Base-by-base conservation (phyloP, 1,140 invertebrate species). In the Penaeus japonicus region DNA sequence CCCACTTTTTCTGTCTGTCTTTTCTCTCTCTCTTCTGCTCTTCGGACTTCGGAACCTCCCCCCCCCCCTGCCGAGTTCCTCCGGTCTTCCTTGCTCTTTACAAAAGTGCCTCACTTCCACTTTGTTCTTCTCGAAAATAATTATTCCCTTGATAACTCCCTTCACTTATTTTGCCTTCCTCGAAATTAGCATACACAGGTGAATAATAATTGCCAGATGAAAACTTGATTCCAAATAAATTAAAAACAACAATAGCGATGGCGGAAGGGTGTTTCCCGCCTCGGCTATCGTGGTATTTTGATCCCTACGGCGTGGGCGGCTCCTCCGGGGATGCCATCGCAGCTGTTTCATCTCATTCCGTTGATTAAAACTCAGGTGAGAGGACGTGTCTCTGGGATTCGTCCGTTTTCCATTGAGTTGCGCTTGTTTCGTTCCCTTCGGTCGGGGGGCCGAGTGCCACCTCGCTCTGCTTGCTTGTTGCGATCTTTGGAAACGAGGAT, bases 281-380 rank as follows among this genome's bases (percentile, higher is more conserved):
- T 47, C n/a, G 22, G 53, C 15, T n/a, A 30, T 55, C n/a, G 17
- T 22, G 20, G 27, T 18, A 30, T 82, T 54, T 54, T 59, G 53
- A 55, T 24, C 53, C 80, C 32, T 82, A 82, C 20, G 55, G 54
- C 10, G 24, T 82, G 30, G 32, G 77, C n/a, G 55, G 78, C 65
- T 55, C 65, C 86, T 82, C 79, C 39, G 27, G 86, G 86, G 65
- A 59, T 78, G 59, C 47, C 62, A 47, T 59, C 59, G 59, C 86
- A 83, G 86, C 86, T 87, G 86, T 83, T 87, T 82, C 86, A 87
- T 87, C 86, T 87, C 86, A 82, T 87, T 87, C 86, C 70, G 79
- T 87, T 87, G 86, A 87, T 87, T 87, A 87, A 87, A 87, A 87
- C 86, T 87, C 86, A 87, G 86, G 86, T 87, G 86, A 87, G 78